Percentiles rank a stretch among this genome's conserved stretches.
These are phyloP conservation scores for Anarhynchus alexandrinus DNA, from an alignment of 2,113 vertebrate genomes.

Conservation along the genomic window DNA sequence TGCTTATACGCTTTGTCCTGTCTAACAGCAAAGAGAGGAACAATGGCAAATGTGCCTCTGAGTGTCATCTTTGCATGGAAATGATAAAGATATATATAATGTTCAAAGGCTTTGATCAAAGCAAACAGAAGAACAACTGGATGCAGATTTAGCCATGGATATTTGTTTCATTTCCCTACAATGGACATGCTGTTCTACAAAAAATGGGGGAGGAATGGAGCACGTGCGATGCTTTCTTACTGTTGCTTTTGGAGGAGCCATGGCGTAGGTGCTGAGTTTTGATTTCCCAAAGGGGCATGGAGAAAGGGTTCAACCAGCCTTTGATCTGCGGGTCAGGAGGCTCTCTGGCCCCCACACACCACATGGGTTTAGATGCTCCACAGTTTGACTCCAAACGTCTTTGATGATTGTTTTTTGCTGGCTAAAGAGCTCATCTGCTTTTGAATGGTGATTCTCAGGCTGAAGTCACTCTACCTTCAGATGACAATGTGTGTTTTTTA, in stretches of 20 bases:
- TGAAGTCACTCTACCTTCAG: neutral
- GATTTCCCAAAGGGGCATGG: neutral
- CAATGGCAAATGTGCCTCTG: neutral
- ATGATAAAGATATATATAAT: rapidly evolving
- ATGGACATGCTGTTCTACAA: neutral
- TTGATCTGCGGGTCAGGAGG: conserved; percentile 20
- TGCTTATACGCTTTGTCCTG: neutral
- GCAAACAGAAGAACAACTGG: neutral
- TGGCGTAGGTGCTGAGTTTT: neutral
- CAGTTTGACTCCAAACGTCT: neutral
- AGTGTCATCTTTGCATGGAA: neutral
- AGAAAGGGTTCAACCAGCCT: neutral
- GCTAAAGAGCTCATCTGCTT: conserved; percentile 6
- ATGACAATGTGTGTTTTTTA: neutral
- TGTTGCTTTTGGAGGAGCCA: neutral
- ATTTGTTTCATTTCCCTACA: neutral
- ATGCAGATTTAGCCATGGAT: neutral
- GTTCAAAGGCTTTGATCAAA: neutral
- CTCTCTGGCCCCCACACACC: neutral
- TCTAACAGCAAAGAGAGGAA: neutral
- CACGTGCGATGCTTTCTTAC: neutral
- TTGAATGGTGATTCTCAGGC: neutral
- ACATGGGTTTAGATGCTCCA: neutral
- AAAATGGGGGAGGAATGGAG: neutral
- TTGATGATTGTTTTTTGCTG: neutral